These are phyloP conservation scores for Drymodes brunneopygia DNA, from an alignment of 2,113 vertebrate species.

Conservation along the genomic window DNA sequence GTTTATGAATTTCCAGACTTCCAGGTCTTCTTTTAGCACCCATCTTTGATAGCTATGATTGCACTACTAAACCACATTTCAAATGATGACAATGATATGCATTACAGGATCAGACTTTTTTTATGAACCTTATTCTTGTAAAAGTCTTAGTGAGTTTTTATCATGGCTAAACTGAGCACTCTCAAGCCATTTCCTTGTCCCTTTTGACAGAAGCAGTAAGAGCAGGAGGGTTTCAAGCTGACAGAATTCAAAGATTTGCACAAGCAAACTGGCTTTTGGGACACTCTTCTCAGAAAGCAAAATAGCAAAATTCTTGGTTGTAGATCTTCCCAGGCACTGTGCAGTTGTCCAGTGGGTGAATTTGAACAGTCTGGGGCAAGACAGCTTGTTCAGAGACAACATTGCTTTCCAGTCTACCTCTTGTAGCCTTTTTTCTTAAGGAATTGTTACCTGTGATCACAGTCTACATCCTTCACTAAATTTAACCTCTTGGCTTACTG, in stretches of 20 bases:
- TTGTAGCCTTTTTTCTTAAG: neutral
- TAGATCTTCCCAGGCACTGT: neutral
- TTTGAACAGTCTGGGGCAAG: neutral
- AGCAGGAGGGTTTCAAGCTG: neutral
- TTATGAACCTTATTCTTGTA: neutral
- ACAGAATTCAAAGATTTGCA: neutral
- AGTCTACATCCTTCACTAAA: neutral
- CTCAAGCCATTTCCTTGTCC: neutral
- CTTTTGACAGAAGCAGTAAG: neutral
- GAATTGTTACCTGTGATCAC: neutral
- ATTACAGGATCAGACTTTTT: neutral
- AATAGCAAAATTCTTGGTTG: neutral
- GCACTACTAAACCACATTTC: neutral
- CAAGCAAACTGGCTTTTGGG: neutral
- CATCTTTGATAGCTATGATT: neutral
- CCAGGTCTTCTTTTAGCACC: neutral
- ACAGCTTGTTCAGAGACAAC: neutral
- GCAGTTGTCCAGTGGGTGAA: neutral
- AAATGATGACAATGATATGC: neutral
- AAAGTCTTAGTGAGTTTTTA: neutral
- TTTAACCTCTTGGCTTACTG: neutral
- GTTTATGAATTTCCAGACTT: neutral
- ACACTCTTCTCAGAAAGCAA: neutral
- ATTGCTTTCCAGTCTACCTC: neutral
- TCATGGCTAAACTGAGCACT: neutral